These are phyloP conservation scores for Oncorhynchus gorbuscha DNA, from an alignment of 2,113 vertebrate genomes.

Conservation along the genomic window DNA sequence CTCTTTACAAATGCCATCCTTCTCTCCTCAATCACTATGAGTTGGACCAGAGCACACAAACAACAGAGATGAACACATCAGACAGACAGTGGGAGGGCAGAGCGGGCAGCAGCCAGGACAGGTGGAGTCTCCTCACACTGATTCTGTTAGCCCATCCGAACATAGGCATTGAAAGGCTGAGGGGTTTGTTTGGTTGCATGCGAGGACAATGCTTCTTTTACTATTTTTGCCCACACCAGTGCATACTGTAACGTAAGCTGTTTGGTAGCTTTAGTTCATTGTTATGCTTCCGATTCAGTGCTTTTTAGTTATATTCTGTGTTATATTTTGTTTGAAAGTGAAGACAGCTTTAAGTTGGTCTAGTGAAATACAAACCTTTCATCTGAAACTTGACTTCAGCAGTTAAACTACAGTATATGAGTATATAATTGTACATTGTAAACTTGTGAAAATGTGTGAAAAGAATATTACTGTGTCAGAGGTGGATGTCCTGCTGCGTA, in stretches of 20 bases:
- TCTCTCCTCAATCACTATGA: background rate
- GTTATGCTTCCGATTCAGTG: too few relatives aligned
- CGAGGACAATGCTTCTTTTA: background rate
- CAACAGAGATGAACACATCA: constrained; percentile 6
- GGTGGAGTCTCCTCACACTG: background rate
- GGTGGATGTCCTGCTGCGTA: background rate
- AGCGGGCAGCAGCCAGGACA: background rate
- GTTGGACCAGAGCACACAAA: background rate
- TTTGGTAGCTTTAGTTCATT: too few relatives aligned
- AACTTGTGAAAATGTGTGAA: too few relatives aligned
- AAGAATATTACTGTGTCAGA: background rate
- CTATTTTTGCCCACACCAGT: background rate
- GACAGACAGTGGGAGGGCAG: background rate
- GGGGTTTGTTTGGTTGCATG: background rate
- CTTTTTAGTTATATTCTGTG: too few relatives aligned
- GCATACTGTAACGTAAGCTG: too few relatives aligned
- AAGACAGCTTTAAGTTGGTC: too few relatives aligned
- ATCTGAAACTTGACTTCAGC: too few relatives aligned
- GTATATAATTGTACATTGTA: too few relatives aligned
- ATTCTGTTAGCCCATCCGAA: background rate
- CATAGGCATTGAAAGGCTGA: background rate
- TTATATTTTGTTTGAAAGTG: too few relatives aligned
- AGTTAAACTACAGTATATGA: too few relatives aligned
- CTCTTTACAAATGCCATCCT: background rate
- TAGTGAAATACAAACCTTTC: too few relatives aligned